Evolutionary conservation across 2,888 invertebrate species (phyloP), one percentile per base, ranked within the genome.

Genomic region (Galerucella pusilla): DNA sequence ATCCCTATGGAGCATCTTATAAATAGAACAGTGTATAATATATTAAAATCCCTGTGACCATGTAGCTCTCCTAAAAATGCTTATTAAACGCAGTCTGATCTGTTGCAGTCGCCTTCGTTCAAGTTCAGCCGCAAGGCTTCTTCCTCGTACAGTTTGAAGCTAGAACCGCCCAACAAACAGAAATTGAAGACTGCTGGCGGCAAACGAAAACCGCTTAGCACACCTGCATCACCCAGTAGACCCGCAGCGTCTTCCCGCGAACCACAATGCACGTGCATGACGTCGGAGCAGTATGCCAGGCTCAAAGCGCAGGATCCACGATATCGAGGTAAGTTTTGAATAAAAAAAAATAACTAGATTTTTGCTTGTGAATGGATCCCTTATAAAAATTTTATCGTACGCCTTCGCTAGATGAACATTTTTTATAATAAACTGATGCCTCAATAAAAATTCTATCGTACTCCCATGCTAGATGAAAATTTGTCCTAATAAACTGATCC

Each of bases 51-150:
- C 42, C 42, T 35, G 63, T 42, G 14, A 28, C 10, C 14, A 76
- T 63, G 71, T 78, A 76, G 76, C 59, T 69, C 68, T 25, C 73
- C 80, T 81, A 84, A 85, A 82, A 83, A 84, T 85, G 84, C 85
- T 86, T 85, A 87, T 85, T 87, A 85, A 85, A 84, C 83, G 86
- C 85, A 91, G 90, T 91, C 90, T 90, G 90, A 91, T 90, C 89
- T 90, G 89, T 92, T 93, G 89, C 94, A 97, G 97, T 97, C 96
- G 90, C 97, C 97, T 88, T 96, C 97, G 90, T 97, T 97, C 93
- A 97, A 97, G 92, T 97, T 97, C 91, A 96, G 97, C 88, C 93
- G 97, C 89, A 98, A 98, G 92, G 97, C 97, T 86, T 96, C 97
- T 83, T 97, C 97, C 85, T 97, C 97, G 88, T 97, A 97, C 90